phyloP scores from a whole-genome alignment of 2,888 invertebrate species.

The Epistrophe grossulariae region DNA sequence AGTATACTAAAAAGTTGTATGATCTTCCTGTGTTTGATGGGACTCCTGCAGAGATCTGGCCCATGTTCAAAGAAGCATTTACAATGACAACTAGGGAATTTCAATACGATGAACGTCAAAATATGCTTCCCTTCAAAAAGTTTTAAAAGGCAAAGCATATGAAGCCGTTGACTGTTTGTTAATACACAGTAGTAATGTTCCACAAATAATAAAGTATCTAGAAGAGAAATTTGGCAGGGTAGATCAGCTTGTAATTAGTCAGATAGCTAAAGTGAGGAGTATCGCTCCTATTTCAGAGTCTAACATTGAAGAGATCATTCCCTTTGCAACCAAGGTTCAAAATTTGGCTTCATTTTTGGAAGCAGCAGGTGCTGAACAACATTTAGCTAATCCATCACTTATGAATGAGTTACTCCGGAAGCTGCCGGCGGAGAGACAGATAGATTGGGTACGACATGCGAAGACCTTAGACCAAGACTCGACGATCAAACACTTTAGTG shows the following conservation, averaged over 20 bases:
- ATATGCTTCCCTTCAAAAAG: not conserved
- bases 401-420: not conserved
- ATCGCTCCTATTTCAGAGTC: not conserved
- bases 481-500: slow-evolving; percentile 49
- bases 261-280: not conserved
- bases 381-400: not conserved
- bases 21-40: slow-evolving; percentile 7
- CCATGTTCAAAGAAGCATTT: not conserved
- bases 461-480: slow-evolving; percentile 27
- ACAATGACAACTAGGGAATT: not conserved
- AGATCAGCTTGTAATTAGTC: slow-evolving; percentile 7
- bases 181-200: slow-evolving; percentile 16
- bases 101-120: not conserved
- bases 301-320: not conserved
- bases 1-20: not conserved
- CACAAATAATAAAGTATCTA: not conserved
- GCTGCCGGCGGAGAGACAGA: slow-evolving; percentile 19
- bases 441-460: slow-evolving; percentile 51
- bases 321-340: slow-evolving; percentile 1
- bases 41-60: not conserved
- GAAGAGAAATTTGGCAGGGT: not conserved
- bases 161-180: not conserved
- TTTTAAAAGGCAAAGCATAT: not conserved
- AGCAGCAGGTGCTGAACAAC: not conserved
- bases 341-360: slow-evolving; percentile 6